Evolutionary conservation across 2,113 vertebrate genomes (phyloP).

Genomic region (Candoia aspera): DNA sequence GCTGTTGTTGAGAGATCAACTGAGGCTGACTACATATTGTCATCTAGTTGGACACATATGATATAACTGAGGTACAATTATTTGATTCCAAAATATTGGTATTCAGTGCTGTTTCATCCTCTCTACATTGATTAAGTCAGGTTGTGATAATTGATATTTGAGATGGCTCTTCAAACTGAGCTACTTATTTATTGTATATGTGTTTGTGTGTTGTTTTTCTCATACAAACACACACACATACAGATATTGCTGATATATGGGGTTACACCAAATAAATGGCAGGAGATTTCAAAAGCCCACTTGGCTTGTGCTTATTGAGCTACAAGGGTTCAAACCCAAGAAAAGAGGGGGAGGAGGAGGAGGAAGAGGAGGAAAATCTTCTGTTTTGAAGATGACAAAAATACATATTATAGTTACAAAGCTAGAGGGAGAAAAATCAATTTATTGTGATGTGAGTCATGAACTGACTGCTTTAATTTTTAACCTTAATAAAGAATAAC

Average conservation of each 20-base stretch:
- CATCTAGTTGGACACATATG: too few relatives aligned
- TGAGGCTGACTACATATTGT: too few relatives aligned
- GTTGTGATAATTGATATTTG: neutral
- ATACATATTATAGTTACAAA: conserved; percentile 5
- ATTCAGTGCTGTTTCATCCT: too few relatives aligned
- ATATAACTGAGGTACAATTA: too few relatives aligned
- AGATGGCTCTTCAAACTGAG: neutral
- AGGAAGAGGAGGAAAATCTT: neutral
- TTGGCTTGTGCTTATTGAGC: neutral
- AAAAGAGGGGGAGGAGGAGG: neutral
- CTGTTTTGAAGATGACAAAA: neutral
- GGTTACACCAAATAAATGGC: neutral
- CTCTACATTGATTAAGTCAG: too few relatives aligned
- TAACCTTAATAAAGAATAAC: conserved; percentile 29
- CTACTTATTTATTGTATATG: neutral
- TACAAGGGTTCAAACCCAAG: too few relatives aligned
- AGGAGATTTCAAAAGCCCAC: neutral
- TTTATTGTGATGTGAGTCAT: conserved; percentile 27
- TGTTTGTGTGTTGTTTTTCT: too few relatives aligned
- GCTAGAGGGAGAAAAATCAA: neutral
- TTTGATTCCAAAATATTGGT: too few relatives aligned
- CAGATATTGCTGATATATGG: neutral
- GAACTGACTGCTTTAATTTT: conserved; percentile 12
- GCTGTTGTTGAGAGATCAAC: too few relatives aligned
- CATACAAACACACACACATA: too few relatives aligned